Evolutionary conservation across 2,113 vertebrate genomes (phyloP).

Genomic region (Pachyramphus minor): DNA sequence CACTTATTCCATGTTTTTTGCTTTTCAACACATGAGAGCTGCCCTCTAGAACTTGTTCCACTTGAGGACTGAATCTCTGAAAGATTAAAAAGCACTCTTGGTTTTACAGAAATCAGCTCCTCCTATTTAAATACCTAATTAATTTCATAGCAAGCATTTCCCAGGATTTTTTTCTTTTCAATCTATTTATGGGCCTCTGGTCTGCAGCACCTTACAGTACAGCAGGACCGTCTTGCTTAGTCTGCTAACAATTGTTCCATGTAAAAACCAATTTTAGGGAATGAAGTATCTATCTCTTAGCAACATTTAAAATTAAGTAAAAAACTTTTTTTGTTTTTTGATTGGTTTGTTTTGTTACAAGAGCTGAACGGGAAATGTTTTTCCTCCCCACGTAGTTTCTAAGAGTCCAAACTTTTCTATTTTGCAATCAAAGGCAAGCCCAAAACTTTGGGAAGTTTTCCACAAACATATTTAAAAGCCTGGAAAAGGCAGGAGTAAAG

Average conservation of each 20-base stretch:
- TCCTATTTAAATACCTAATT: slow-evolving; percentile 4
- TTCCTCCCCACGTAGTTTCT: neutral
- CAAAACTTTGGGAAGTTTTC: neutral
- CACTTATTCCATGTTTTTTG: neutral
- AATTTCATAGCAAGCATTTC: neutral
- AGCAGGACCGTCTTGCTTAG: neutral
- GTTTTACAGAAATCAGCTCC: neutral
- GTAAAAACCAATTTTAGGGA: neutral
- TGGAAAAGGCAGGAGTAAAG: neutral
- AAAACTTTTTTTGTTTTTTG: neutral
- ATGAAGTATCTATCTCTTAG: neutral
- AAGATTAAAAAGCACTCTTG: neutral
- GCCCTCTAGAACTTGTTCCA: neutral
- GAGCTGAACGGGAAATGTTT: neutral
- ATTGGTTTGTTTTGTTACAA: neutral
- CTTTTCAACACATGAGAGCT: neutral
- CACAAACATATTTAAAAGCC: neutral
- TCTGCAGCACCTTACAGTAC: neutral
- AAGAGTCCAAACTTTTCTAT: neutral
- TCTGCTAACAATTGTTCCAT: neutral
- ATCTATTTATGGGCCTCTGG: neutral
- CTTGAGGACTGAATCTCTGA: neutral
- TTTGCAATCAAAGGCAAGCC: neutral
- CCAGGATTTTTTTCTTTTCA: neutral
- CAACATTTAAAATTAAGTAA: neutral